These are phyloP conservation scores for Beroe ovata DNA, from an alignment of 37 sponge, comb jelly and placozoan species.

Conservation along the genomic window DNA sequence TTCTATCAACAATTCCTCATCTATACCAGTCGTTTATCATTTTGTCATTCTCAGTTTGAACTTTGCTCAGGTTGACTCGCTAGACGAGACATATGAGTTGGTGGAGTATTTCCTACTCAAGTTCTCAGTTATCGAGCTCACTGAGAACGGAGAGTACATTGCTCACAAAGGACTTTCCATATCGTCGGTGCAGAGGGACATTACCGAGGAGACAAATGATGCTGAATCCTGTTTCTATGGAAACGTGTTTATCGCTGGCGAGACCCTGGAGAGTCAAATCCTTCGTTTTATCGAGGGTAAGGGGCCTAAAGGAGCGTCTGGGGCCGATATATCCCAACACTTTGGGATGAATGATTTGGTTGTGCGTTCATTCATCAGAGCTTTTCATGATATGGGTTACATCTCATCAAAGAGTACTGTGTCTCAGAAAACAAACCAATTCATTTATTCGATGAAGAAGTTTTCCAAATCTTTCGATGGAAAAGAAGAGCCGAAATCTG, in stretches of 20 bases:
- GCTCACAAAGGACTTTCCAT: no score
- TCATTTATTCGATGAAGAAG: not conserved
- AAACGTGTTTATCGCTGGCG: not conserved
- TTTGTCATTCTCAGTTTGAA: not conserved
- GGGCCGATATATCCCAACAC: not conserved
- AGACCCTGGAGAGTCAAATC: not conserved
- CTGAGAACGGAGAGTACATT: not conserved
- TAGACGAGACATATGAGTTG: slow-evolving; percentile 4
- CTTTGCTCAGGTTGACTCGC: not conserved
- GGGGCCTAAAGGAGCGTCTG: not conserved
- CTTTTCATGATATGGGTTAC: not conserved
- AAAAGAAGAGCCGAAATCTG: not conserved
- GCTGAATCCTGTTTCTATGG: not conserved
- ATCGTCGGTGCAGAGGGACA: not conserved
- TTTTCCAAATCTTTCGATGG: not conserved
- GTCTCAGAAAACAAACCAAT: slow-evolving; percentile 18
- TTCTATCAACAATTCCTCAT: no score
- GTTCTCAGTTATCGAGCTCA: not conserved
- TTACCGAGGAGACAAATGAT: not conserved
- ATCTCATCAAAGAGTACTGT: not conserved
- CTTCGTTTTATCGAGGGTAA: not conserved
- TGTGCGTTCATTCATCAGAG: not conserved
- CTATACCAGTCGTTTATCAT: no score
- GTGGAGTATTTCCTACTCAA: slow-evolving; percentile 3
- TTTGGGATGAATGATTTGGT: not conserved